phyloP scores from a whole-genome alignment of 2,797 vertebrate species.

The Helarctos malayanus region DNA sequence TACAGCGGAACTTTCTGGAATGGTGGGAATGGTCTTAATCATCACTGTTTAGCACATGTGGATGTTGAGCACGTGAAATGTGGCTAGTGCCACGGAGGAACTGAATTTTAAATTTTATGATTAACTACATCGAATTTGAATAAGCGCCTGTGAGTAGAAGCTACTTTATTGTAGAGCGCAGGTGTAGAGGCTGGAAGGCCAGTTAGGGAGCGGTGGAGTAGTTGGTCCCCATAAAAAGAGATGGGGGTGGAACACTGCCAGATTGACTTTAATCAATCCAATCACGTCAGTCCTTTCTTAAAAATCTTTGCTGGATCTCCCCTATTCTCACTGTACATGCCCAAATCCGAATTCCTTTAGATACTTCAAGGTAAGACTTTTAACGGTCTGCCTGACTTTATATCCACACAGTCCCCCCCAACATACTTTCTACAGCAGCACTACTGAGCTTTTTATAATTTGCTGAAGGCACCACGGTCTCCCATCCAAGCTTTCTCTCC shows the following conservation, averaged over 20 bases:
- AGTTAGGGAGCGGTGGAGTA: background rate
- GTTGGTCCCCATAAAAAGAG: background rate
- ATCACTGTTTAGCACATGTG: background rate
- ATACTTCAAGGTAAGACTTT: background rate
- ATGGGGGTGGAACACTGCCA: background rate
- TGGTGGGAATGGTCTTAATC: background rate
- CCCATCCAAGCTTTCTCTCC: background rate
- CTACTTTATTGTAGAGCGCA: background rate
- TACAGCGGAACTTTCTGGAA: background rate
- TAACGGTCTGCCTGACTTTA: background rate
- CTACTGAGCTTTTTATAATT: background rate
- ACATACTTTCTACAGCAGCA: background rate
- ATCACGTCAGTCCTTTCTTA: slow-evolving; percentile 1
- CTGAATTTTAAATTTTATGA: slow-evolving; percentile 2
- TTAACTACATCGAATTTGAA: background rate
- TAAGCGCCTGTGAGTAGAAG: background rate
- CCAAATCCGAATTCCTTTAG: background rate
- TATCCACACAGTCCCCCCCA: background rate
- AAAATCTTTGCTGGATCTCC: background rate
- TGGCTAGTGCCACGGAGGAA: background rate
- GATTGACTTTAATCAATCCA: background rate
- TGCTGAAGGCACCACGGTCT: background rate
- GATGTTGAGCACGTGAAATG: background rate
- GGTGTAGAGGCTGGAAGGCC: background rate
- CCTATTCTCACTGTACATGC: background rate